Evolutionary conservation across 2,113 vertebrate genomes (phyloP).

Genomic region (Phycodurus eques): DNA sequence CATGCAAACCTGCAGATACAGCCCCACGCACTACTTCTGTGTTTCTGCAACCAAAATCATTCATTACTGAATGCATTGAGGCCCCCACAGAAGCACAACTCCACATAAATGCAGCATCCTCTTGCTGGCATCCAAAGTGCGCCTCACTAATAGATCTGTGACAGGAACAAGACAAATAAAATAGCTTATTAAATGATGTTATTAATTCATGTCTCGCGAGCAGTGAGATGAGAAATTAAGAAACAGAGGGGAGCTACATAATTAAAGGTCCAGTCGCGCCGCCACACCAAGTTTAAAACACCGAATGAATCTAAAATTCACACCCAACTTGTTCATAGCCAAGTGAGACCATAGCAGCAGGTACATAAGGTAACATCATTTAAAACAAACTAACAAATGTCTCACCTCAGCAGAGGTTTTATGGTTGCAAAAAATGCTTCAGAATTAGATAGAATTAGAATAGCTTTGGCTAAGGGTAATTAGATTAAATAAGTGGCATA

Average conservation of each 20-base stretch:
- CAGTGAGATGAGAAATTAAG: slow-evolving; percentile 13
- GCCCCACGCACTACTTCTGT: background rate
- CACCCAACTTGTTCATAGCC: no score
- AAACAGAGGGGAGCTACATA: slow-evolving; percentile 12
- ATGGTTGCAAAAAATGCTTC: background rate
- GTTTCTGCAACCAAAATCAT: background rate
- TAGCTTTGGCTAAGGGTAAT: background rate
- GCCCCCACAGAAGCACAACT: background rate
- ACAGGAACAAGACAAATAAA: slow-evolving; percentile 7
- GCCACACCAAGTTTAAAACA: slow-evolving; percentile 8
- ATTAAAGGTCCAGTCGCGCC: slow-evolving; percentile 1
- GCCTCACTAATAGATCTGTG: slow-evolving; percentile 6
- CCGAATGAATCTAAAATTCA: background rate
- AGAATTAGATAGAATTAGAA: no score
- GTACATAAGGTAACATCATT: background rate
- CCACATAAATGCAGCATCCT: slow-evolving; percentile 4
- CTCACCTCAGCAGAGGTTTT: background rate
- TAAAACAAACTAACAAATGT: background rate
- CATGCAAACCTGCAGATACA: background rate
- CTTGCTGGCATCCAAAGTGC: background rate
- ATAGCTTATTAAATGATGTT: slow-evolving; percentile 7
- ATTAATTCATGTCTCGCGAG: slow-evolving; percentile 9
- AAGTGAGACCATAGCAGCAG: background rate
- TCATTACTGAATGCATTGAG: background rate
- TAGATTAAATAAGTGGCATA: background rate